Conservation (phyloP, 2,797 vertebrate species). For the Myotis vivesi region DNA sequence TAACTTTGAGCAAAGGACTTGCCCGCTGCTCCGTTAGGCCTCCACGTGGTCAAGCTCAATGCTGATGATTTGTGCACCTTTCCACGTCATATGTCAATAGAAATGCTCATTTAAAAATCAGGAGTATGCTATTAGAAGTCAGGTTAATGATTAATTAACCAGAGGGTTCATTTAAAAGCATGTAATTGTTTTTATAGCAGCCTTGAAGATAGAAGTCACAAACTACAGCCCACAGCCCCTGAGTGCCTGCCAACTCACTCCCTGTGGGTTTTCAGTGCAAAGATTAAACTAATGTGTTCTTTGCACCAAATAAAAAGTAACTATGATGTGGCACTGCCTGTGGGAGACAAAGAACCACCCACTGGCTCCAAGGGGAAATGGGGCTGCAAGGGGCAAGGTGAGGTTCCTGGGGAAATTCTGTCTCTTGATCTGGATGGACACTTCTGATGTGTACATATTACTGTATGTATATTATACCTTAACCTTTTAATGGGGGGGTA, state of each 20-base stretch:
- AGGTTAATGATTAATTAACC: neutral
- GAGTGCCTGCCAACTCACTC: too few relatives aligned
- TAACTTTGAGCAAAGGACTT: neutral
- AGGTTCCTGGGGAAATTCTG: neutral
- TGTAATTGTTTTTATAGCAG: neutral
- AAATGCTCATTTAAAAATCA: neutral
- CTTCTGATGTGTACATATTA: neutral
- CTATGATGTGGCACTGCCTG: neutral
- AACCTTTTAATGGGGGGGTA: neutral
- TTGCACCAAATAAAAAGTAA: neutral
- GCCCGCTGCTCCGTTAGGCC: neutral
- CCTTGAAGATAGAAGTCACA: neutral
- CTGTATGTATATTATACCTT: neutral
- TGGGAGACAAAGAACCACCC: neutral
- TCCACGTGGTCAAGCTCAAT: neutral
- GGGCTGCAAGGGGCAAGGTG: fast-evolving
- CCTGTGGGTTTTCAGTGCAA: neutral
- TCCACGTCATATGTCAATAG: neutral
- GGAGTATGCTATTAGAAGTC: neutral
- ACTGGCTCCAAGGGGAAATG: neutral
- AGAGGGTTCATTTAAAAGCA: neutral
- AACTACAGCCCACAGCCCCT: neutral
- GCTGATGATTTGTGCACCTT: neutral
- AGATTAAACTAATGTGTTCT: neutral
- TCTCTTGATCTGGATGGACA: neutral